phyloP scores from a whole-genome alignment of 2,797 vertebrate species.

The Malacoctenus gilli region DNA sequence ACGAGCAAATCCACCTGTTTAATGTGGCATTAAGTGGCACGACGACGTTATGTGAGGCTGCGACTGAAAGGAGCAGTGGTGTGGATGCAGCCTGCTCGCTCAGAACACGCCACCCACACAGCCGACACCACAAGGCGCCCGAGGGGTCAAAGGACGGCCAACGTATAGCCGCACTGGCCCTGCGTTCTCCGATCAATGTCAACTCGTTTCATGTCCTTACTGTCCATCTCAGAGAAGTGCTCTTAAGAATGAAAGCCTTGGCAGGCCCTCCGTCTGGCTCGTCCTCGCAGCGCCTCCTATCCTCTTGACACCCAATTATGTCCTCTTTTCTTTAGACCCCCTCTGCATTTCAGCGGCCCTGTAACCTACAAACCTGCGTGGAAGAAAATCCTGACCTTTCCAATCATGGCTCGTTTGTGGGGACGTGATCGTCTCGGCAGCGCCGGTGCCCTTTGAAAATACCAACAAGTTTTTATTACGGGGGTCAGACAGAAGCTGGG shows the following conservation, averaged over 20 bases:
- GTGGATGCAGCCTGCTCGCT: background rate
- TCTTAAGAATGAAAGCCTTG: background rate
- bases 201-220: background rate
- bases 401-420: background rate
- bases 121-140: slow-evolving; percentile 3
- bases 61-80: background rate
- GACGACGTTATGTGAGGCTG: slow-evolving; percentile 9
- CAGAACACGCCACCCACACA: background rate
- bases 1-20: slow-evolving; percentile 19
- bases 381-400: slow-evolving; percentile 3
- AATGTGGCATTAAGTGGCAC: slow-evolving; percentile 21
- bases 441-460: background rate
- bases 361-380: background rate
- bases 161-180: background rate
- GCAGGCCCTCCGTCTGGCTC: too few species aligned
- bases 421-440: background rate
- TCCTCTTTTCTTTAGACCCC: too few species aligned
- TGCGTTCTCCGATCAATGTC: slow-evolving; percentile 2
- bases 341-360: background rate
- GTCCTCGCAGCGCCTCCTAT: too few species aligned
- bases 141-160: background rate
- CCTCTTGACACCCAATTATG: background rate
- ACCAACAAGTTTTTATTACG: too few species aligned
- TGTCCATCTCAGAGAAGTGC: background rate
- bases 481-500: too few species aligned